phyloP scores from a whole-genome alignment of 2,888 invertebrate genomes.

The Hirtodrosophila histrioides region DNA sequence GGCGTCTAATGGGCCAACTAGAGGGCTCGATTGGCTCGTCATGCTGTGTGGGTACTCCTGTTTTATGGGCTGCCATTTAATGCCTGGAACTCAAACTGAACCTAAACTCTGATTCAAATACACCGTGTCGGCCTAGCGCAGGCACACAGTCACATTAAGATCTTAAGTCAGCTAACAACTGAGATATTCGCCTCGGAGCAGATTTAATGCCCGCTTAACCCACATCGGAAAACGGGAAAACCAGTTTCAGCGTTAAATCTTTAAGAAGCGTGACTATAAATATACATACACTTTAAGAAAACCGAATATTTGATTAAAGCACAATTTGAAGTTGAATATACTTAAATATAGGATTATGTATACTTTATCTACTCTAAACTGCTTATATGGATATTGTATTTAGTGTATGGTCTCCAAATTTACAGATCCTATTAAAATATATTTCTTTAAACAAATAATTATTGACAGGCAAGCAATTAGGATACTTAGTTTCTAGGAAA shows the following conservation, averaged over 20 bases:
- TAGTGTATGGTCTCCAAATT: too few species aligned
- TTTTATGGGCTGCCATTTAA: conserved; percentile 60
- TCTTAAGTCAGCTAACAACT: conserved; percentile 45
- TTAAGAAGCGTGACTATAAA: not conserved
- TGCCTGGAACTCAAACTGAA: conserved; percentile 22
- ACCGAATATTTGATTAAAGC: too few species aligned
- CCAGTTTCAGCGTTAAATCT: conserved; percentile 28
- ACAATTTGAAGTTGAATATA: too few species aligned
- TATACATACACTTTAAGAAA: too few species aligned
- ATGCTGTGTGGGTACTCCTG: conserved; percentile 27
- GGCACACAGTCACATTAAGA: conserved; percentile 40
- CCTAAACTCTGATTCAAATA: conserved; percentile 17
- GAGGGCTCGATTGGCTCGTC: conserved; percentile 40
- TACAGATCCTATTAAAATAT: too few species aligned
- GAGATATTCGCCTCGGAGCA: conserved; percentile 16
- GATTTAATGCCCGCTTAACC: conserved; percentile 48
- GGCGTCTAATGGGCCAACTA: conserved; percentile 34
- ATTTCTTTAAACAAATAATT: too few species aligned
- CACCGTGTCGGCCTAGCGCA: conserved; percentile 24
- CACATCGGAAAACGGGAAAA: conserved; percentile 8
- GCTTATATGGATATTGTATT: too few species aligned
- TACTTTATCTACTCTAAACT: too few species aligned
- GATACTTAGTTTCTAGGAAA: too few species aligned
- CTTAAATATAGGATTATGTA: too few species aligned
- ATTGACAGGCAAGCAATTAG: too few species aligned